A percentile compares a stretch with the other conserved stretches of the same genome.
Evolutionary conservation across 2,113 vertebrate species (phyloP).

Genomic region (Malurus elegans): DNA sequence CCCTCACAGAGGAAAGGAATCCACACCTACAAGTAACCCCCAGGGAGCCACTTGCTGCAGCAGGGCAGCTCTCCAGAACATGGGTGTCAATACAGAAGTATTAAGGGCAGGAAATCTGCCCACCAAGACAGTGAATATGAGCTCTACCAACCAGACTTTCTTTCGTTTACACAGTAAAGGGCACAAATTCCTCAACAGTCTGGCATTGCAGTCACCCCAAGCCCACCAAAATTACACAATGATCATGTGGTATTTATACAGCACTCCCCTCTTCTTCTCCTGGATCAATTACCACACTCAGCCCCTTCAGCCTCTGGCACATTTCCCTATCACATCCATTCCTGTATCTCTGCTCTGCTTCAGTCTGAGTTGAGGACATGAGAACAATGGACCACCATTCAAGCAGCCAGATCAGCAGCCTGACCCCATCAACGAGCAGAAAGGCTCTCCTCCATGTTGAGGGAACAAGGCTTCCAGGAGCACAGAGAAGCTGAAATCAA

Average conservation of each 20-base stretch:
- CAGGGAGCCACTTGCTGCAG: not conserved
- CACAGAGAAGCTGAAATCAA: not conserved
- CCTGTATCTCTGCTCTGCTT: not conserved
- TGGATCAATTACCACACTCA: not conserved
- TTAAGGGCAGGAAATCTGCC: not conserved
- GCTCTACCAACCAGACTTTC: not conserved
- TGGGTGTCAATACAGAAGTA: not conserved
- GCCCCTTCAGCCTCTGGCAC: not conserved
- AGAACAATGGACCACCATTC: not conserved
- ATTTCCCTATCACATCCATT: not conserved
- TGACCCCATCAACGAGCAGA: not conserved
- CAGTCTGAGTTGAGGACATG: not conserved
- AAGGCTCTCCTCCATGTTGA: fast-evolving
- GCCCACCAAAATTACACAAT: not conserved
- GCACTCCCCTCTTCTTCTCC: not conserved
- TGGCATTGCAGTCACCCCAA: not conserved
- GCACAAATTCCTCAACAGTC: not conserved
- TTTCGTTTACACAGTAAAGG: not conserved
- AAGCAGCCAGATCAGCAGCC: not conserved
- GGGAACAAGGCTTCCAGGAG: not conserved
- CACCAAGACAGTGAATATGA: not conserved
- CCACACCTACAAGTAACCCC: not conserved
- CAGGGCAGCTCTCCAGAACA: not conserved
- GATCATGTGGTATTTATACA: not conserved
- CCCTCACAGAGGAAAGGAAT: not conserved